Conservation (phyloP, 2,797 vertebrate genomes). For the Myiothlypis coronata region DNA sequence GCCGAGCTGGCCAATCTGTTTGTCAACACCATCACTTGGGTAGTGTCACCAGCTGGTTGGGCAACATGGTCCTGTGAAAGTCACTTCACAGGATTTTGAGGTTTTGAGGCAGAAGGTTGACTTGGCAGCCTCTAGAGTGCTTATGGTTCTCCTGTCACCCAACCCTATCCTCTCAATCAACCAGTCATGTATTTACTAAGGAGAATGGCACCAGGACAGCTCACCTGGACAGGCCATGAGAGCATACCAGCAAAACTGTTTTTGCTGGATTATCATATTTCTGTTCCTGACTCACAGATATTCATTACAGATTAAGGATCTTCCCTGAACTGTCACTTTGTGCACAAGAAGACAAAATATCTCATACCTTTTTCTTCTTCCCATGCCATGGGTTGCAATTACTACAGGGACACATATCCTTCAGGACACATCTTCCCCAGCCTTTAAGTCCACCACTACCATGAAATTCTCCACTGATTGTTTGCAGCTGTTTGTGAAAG, state of each 20-base stretch:
- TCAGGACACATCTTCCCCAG: background rate
- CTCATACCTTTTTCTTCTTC: background rate
- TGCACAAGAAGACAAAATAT: background rate
- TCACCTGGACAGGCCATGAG: background rate
- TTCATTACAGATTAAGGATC: background rate
- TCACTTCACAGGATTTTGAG: fast-evolving
- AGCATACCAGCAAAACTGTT: background rate
- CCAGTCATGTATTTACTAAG: background rate
- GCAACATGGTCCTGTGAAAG: fast-evolving
- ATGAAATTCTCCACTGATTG: background rate
- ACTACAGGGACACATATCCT: background rate
- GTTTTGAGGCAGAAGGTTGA: background rate
- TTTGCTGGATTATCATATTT: background rate
- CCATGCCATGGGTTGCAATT: background rate
- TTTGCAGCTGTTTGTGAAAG: background rate
- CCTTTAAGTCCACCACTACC: background rate
- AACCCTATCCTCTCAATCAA: background rate
- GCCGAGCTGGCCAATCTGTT: fast-evolving
- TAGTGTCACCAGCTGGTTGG: background rate
- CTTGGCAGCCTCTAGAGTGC: background rate
- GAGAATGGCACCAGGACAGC: background rate
- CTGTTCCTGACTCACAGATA: background rate
- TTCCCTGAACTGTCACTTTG: background rate
- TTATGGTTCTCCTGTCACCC: background rate
- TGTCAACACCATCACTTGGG: background rate